A percentile compares a stretch with the other conserved stretches of the same genome.
These are phyloP conservation scores for Trichacis sp. DNA, from an alignment of 2,888 invertebrate species.

Conservation along the genomic window DNA sequence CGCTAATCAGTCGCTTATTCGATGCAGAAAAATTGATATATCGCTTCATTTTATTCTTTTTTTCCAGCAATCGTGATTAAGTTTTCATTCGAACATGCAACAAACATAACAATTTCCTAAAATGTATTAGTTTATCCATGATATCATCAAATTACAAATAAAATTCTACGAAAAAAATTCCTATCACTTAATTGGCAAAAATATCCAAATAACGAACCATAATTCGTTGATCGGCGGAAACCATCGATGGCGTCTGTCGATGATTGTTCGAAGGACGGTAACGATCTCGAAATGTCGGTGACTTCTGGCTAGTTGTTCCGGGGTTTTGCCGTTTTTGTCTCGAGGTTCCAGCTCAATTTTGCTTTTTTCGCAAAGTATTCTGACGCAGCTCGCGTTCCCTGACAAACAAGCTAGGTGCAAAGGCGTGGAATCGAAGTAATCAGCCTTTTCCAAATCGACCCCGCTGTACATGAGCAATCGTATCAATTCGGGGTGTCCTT, in stretches of 20 bases:
- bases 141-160: no score
- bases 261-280: constrained; percentile 83
- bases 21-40: no score
- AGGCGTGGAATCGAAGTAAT: constrained; percentile 93
- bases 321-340: constrained; percentile 94
- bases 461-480: constrained; percentile 91
- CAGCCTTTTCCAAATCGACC: constrained; percentile 88
- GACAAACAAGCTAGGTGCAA: constrained; percentile 90
- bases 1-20: no score
- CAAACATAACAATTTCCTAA: no score
- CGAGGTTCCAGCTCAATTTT: constrained; percentile 87
- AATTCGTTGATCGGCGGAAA: constrained; percentile 89
- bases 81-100: no score
- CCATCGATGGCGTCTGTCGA: constrained; percentile 84
- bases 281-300: constrained; percentile 89
- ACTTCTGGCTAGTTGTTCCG: constrained; percentile 88
- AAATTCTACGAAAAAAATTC: no score
- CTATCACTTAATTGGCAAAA: no score
- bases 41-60: no score
- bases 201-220: constrained; percentile 70
- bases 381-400: constrained; percentile 88
- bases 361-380: constrained; percentile 90
- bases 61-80: no score
- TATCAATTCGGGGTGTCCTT: constrained; percentile 90
- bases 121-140: no score